Base-by-base conservation (phyloP, 2,888 invertebrate genomes). In the Diplazon laetatorius region DNA sequence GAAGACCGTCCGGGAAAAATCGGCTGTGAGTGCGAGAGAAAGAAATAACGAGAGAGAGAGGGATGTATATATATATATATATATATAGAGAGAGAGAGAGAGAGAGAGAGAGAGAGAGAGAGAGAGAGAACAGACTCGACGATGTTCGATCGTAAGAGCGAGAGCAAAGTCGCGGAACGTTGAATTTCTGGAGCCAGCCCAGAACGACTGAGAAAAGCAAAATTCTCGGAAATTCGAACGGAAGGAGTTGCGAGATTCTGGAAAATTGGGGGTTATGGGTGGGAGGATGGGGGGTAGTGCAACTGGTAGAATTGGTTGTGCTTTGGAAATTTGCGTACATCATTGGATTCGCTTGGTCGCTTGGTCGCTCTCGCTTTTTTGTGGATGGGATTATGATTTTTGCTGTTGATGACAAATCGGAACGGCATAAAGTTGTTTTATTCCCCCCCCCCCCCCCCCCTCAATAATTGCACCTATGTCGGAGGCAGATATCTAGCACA, bases 201-300 rank as follows among this genome's bases (percentile, higher is more conserved):
- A 22, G 39, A 30, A n/a, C n/a, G 48, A 30, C 50, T 42, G 42
- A 50, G 65, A 76, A 70, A 70, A 70, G 57, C 42, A 50, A 14
- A 59, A 50, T 76, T 76, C 59, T 70, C 35, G 4, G 65, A 42
- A 57, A 73, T 69, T 39, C 79, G 57, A 69, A 59, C 46, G 60
- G 30, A 48, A 57, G 62, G 62, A 68, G 48, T 48, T 14, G 46
- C 48, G 69, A 48, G 63, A 63, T 63, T 69, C 75, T 57, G 12
- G 46, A 30, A 48, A 70, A 62, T 22, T n/a, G 50, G 57, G 68
- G 46, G 22, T 18, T 5, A 3, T n/a, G 37, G 50, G 16, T 52
- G 16, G 22, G 60, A 16, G 10, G 18, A 25, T 35, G 46, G 48
- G 59, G 30, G 42, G 42, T 25, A 37, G 39, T 18, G 63, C 37